Base-by-base conservation (phyloP, 2,113 vertebrate genomes). In the Podocnemis expansa region DNA sequence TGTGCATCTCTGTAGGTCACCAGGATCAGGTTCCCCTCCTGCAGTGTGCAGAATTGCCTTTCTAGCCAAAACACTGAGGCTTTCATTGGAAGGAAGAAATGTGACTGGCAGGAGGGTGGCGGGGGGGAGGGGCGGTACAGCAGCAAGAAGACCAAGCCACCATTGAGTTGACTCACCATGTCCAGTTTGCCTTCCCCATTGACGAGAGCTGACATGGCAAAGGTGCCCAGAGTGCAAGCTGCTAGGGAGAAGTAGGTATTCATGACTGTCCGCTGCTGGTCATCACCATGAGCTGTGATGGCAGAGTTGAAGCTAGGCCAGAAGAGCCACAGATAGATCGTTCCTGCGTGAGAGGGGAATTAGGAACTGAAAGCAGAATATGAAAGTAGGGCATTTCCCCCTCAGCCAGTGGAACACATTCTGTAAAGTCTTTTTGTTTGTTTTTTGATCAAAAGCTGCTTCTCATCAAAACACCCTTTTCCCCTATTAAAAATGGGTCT, bases 271-370 rank as follows among this genome's bases (percentile, higher is more conserved):
- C 99, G 98, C 87, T 99, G 98, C 97, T 99, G 98, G 6, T 96
- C 92, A 0, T 98, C 97, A 29, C 98, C 97, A 0, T 86, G 96
- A 2, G 31, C 83, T 0, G 98, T 98, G 95, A 98, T 79, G 8
- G 98, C 97, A 0, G 99, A 99, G 97, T 99, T 99, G 92, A 99
- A 99, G 89, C 99, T 99, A 19, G 99, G 99, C 99, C 99, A 99
- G 98, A 99, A 99, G 98, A 99, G 98, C 99, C 99, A 99, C 93
- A 99, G 97, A 97, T 96, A 99, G 96, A 99, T 90, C 70, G 99
- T 99, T 82, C 99, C 99, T 99, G 91, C 1, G 2, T 13, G 63
- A 54, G 56, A 60, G 49, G 6, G 43, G 13, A 76, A 45, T 19
- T 19, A 13, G 9, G 63, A 22, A n/a, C 22, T 38, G 63, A 70